Percentiles rank a stretch among this genome's conserved stretches.
Conservation (phyloP, 2,797 vertebrate species). For the Pelobates cultripes region DNA sequence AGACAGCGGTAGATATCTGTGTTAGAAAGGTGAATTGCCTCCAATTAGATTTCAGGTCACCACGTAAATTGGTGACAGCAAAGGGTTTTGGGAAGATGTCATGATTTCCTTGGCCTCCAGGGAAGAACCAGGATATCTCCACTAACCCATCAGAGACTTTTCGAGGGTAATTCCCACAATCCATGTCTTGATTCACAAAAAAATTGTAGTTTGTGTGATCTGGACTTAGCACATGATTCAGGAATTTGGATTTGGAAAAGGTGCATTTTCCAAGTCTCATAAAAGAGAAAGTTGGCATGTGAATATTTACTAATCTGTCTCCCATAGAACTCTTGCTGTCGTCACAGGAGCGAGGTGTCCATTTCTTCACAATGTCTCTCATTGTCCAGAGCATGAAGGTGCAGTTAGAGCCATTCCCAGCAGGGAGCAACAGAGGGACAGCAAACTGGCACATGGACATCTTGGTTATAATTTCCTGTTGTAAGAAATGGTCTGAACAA, state of each 20-base stretch:
- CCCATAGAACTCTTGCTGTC: slow-evolving; percentile 58
- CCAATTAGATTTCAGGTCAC: slow-evolving; percentile 71
- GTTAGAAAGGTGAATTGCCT: slow-evolving; percentile 72
- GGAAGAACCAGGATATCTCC: slow-evolving; percentile 78
- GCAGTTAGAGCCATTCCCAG: slow-evolving; percentile 59
- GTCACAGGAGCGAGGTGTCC: slow-evolving; percentile 61
- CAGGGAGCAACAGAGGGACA: slow-evolving; percentile 77
- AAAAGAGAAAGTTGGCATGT: slow-evolving; percentile 64
- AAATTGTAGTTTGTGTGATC: slow-evolving; percentile 67
- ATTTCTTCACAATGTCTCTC: slow-evolving; percentile 68
- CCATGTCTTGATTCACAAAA: slow-evolving; percentile 76
- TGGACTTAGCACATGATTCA: slow-evolving; percentile 71
- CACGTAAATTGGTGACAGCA: slow-evolving; percentile 77
- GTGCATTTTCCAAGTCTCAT: slow-evolving; percentile 61
- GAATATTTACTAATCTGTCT: slow-evolving; percentile 68
- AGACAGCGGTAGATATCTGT: slow-evolving; percentile 74
- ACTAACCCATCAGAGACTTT: slow-evolving; percentile 72
- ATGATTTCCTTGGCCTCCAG: slow-evolving; percentile 68
- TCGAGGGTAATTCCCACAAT: slow-evolving; percentile 69
- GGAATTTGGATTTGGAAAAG: slow-evolving; percentile 62
- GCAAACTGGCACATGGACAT: slow-evolving; percentile 82
- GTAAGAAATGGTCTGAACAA: too few relatives aligned
- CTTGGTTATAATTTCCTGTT: too few relatives aligned
- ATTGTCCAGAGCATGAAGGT: slow-evolving; percentile 77
- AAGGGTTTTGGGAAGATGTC: slow-evolving; percentile 74